These are phyloP conservation scores for Troides oblongomaculatus DNA, from an alignment of 2,888 invertebrate species.

Conservation along the genomic window DNA sequence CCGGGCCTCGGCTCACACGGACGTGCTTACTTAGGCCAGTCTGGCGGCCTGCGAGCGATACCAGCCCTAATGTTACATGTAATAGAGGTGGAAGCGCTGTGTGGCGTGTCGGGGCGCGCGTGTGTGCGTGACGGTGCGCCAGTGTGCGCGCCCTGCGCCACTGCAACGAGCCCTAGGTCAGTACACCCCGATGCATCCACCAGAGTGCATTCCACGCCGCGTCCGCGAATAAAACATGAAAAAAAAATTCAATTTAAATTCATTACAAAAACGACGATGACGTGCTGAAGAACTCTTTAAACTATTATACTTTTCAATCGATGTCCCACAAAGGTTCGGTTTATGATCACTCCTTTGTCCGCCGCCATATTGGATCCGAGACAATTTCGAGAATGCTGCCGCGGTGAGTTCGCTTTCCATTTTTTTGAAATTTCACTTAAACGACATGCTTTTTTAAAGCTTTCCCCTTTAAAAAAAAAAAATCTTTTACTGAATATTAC, in stretches of 20 bases:
- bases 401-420: constrained; percentile 58
- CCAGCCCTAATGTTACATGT: not conserved
- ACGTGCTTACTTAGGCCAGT: constrained; percentile 9
- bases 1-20: constrained; percentile 28
- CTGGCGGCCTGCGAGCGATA: constrained; percentile 13
- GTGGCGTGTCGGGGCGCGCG: constrained; percentile 7
- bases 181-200: constrained; percentile 48
- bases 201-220: constrained; percentile 43
- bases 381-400: constrained; percentile 36
- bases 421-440: constrained; percentile 36
- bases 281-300: constrained; percentile 29
- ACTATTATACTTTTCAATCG: constrained; percentile 3
- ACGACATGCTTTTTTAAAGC: not conserved
- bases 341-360: constrained; percentile 45
- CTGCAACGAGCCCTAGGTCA: constrained; percentile 53
- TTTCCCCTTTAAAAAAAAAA: not conserved
- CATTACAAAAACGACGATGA: constrained; percentile 14
- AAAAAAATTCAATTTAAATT: constrained; percentile 36
- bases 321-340: constrained; percentile 36
- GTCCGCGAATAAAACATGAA: constrained; percentile 34
- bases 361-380: constrained; percentile 54
- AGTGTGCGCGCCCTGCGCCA: constrained; percentile 47
- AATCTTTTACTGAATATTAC: too few relatives aligned
- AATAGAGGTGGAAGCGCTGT: constrained; percentile 30
- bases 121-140: constrained; percentile 35